Conservation (phyloP, 2,888 invertebrate genomes). For the Suillia variegata region DNA sequence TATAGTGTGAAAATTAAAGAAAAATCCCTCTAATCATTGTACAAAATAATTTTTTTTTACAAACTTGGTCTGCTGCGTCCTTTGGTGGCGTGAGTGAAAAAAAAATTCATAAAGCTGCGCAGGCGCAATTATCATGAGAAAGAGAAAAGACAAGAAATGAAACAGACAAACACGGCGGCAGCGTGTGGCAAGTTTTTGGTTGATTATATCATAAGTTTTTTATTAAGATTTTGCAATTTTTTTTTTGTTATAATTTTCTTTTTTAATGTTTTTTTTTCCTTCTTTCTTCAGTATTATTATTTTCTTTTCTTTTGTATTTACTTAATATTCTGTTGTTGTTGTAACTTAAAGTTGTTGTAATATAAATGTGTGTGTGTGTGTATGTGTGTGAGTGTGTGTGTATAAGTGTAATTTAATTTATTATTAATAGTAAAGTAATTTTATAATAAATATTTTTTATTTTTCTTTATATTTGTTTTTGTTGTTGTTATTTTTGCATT, state of each 20-base stretch:
- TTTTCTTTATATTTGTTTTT: constrained; percentile 3
- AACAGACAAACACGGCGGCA: too few species aligned
- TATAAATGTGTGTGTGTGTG: constrained; percentile 25
- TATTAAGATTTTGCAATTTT: constrained; percentile 32
- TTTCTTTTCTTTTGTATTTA: constrained; percentile 29
- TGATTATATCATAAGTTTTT: constrained; percentile 21
- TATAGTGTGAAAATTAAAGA: too few species aligned
- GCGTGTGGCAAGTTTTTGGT: too few species aligned
- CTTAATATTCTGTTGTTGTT: constrained; percentile 33
- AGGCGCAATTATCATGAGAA: too few species aligned
- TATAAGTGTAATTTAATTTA: not conserved
- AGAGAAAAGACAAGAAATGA: too few species aligned
- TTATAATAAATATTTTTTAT: constrained; percentile 1
- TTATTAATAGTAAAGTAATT: not conserved
- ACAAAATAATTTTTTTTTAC: too few species aligned
- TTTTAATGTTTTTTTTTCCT: constrained; percentile 29
- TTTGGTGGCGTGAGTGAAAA: too few species aligned
- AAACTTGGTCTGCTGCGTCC: too few species aligned
- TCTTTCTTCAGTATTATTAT: too few species aligned
- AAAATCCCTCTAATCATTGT: too few species aligned
- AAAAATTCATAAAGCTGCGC: too few species aligned
- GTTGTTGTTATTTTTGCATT: constrained; percentile 3
- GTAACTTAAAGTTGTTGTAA: constrained; percentile 27
- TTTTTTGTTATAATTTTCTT: constrained; percentile 35
- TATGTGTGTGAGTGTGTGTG: constrained; percentile 20